Evolutionary conservation across 1,140 invertebrate species (phyloP).

Genomic region (Sitophilus oryzae): DNA sequence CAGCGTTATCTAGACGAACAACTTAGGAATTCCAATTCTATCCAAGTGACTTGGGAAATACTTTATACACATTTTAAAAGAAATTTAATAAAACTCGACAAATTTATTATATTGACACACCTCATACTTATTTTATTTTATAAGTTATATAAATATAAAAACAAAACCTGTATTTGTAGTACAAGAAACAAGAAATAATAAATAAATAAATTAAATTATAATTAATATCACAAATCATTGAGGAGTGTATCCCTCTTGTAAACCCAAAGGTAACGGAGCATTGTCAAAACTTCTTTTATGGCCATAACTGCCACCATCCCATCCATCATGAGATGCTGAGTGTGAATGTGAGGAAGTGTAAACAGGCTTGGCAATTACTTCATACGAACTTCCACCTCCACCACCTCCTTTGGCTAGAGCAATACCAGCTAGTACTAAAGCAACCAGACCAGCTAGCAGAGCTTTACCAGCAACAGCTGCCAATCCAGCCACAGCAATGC

Average conservation of each 20-base stretch:
- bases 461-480: constrained; percentile 75
- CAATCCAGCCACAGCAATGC: constrained; percentile 65
- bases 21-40: no score
- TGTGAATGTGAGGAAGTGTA: constrained; percentile 63
- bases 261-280: neutral
- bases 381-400: constrained; percentile 70
- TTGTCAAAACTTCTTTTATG: neutral
- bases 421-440: constrained; percentile 67
- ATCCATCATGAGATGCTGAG: constrained; percentile 55
- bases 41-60: no score
- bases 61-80: no score
- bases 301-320: constrained; percentile 40
- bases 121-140: no score
- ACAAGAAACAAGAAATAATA: neutral
- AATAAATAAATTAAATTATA: neutral
- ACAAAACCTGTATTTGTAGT: no score
- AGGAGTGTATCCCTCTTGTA: neutral
- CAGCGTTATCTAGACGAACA: no score
- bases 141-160: no score
- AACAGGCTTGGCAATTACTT: constrained; percentile 69
- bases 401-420: constrained; percentile 65
- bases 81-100: no score
- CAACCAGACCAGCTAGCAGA: constrained; percentile 72
- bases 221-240: neutral
- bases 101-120: no score